Conservation (phyloP, 2,113 vertebrate genomes). For the Anseranas semipalmata region DNA sequence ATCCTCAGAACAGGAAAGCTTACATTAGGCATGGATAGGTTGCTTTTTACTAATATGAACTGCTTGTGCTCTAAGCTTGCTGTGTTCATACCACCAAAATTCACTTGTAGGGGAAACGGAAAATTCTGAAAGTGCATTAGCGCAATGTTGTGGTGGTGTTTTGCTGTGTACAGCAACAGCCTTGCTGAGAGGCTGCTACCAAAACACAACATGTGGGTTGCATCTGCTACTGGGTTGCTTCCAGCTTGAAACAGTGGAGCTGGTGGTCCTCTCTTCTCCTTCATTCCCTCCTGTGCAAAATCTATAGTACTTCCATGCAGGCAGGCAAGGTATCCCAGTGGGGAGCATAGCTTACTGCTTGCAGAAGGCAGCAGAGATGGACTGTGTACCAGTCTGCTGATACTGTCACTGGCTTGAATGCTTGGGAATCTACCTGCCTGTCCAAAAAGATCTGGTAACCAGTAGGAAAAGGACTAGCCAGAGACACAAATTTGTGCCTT, state of each 20-base stretch:
- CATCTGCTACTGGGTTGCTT: background rate
- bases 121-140: background rate
- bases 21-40: background rate
- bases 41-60: background rate
- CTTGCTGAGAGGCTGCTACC: background rate
- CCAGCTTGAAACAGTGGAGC: background rate
- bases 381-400: background rate
- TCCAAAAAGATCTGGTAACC: background rate
- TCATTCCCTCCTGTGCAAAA: background rate
- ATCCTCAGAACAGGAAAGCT: background rate
- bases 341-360: background rate
- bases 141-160: rapidly evolving
- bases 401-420: background rate
- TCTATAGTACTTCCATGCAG: background rate
- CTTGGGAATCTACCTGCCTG: background rate
- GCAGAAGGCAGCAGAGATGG: slow-evolving; percentile 29
- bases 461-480: background rate
- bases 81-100: background rate
- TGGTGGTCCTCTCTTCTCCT: background rate
- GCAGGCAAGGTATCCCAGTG: background rate
- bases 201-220: rapidly evolving
- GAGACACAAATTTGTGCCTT: background rate
- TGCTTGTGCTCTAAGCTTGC: background rate
- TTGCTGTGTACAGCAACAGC: background rate
- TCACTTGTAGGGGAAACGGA: background rate